Evolutionary conservation across 2,113 vertebrate genomes (phyloP), one percentile per base, ranked within the genome.

Genomic region (Rattus rattus): DNA sequence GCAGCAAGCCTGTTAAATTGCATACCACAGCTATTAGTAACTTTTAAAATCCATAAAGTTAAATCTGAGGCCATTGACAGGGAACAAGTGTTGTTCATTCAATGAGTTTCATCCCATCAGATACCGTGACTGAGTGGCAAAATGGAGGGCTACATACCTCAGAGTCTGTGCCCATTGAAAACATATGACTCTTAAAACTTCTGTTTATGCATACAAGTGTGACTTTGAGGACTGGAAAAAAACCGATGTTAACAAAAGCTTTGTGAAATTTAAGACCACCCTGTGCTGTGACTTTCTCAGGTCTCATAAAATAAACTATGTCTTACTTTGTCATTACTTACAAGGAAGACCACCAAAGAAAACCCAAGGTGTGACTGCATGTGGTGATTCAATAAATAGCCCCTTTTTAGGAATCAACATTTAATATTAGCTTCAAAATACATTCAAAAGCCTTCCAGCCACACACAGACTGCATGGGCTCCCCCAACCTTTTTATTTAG

Each of bases 261-360:
- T 96, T 97, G 90, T 95, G 96, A 96, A 96, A 94, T 86, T 92
- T 91, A 94, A 97, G 98, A 97, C 97, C 97, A 98, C 97, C 97
- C 95, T 96, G 95, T 69, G 80, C 94, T 98, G 86, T 96, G 83
- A 96, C 93, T 97, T 98, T 94, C 97, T 97, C 88, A 87, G 72
- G 95, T 94, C 92, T 76, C 85, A 95, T 96, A 97, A 98, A 97
- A 95, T 92, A 97, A 97, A 95, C 72, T 89, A 77, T 69, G 81
- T 87, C 91, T 94, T 72, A 95, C 77, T 97, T 96, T 97, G 92
- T 97, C 95, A 95, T 97, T 97, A 94, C 87, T 96, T 93, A 92
- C 61, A 83, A 90, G 91, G 76, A 96, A 97, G 96, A 97, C 98
- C 97, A 98, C 97, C 98, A 97, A 97, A 97, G 98, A 96, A 98